Percentiles rank a stretch among this genome's conserved stretches.
Evolutionary conservation across 2,113 vertebrate species (phyloP).

Genomic region (Myiozetetes cayanensis): DNA sequence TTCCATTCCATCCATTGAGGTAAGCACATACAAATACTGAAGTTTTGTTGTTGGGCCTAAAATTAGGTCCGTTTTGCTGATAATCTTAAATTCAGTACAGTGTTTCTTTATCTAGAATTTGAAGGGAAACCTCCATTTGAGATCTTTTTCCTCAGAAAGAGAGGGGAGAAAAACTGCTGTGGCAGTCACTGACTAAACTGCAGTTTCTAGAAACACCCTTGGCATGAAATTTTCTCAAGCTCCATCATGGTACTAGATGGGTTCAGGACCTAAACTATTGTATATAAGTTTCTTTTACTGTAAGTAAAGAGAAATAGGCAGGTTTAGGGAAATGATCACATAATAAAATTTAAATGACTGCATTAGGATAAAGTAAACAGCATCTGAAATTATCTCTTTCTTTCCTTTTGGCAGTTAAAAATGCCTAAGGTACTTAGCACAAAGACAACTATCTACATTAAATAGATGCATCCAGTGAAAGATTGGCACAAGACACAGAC

Average conservation of each 20-base stretch:
- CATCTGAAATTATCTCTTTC: not conserved
- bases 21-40: not conserved
- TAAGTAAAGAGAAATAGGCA: not conserved
- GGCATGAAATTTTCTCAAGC: not conserved
- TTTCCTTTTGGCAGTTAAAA: not conserved
- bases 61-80: not conserved
- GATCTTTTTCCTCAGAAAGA: not conserved
- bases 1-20: not conserved
- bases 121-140: rapidly evolving
- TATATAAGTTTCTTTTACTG: not conserved
- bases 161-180: not conserved
- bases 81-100: not conserved
- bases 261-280: not conserved
- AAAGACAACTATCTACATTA: not conserved
- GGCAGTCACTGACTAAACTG: not conserved
- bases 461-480: not conserved
- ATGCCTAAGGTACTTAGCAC: not conserved
- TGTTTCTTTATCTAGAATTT: not conserved
- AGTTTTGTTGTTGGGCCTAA: not conserved
- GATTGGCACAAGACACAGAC: not conserved
- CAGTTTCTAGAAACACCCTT: not conserved
- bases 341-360: not conserved
- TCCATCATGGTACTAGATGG: not conserved
- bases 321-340: not conserved
- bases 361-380: not conserved